Evolutionary conservation across 2,797 vertebrate species (phyloP).

Genomic region (Myiothlypis coronata): DNA sequence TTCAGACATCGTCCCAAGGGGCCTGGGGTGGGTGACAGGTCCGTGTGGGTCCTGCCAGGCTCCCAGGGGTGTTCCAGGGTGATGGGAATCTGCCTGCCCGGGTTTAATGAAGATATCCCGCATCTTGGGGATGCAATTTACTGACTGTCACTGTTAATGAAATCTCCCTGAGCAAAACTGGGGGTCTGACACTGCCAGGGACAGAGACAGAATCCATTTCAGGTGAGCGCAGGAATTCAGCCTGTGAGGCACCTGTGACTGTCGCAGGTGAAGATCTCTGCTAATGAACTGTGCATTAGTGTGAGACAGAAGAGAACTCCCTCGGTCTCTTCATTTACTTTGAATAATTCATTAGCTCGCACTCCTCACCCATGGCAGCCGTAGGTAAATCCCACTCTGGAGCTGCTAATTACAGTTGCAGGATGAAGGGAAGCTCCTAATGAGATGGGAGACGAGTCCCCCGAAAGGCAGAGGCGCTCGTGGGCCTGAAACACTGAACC

Average conservation of each 20-base stretch:
- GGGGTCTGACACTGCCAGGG: neutral
- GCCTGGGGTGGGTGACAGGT: neutral
- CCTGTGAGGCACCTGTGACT: neutral
- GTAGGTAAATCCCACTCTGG: slow-evolving; percentile 46
- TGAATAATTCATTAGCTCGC: slow-evolving; percentile 65
- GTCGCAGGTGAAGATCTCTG: slow-evolving; percentile 21
- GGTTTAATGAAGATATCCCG: neutral
- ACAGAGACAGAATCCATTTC: neutral
- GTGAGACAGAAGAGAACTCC: slow-evolving; percentile 32
- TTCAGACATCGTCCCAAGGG: accelerated
- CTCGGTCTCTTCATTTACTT: slow-evolving; percentile 40
- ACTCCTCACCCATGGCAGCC: slow-evolving; percentile 41
- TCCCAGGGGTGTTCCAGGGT: neutral
- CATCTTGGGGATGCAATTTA: neutral
- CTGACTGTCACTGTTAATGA: neutral
- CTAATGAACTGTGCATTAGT: slow-evolving; percentile 29
- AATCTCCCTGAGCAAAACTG: neutral
- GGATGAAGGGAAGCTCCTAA: slow-evolving; percentile 43
- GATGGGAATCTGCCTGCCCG: neutral
- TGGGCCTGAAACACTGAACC: neutral
- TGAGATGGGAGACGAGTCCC: slow-evolving; percentile 24
- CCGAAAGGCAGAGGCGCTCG: neutral
- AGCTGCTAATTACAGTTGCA: slow-evolving; percentile 56
- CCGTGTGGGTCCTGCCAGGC: neutral
- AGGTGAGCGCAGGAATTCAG: neutral